These are phyloP conservation scores for Didymodactylos carnosus DNA, from an alignment of 2,888 invertebrate genomes.

Conservation along the genomic window DNA sequence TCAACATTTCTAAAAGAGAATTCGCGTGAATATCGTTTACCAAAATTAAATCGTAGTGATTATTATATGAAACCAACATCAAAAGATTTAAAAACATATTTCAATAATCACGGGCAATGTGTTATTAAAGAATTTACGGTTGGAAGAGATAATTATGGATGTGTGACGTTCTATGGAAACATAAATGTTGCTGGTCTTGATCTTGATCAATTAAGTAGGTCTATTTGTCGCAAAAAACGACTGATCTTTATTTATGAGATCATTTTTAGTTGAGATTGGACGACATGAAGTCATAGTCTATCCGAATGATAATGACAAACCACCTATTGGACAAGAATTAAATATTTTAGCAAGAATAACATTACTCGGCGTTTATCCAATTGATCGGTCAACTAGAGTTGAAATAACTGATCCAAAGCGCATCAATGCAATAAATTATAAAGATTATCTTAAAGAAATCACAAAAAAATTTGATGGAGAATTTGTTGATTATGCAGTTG, in stretches of 20 bases:
- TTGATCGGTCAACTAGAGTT: conserved; percentile 57
- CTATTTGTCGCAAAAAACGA: background rate
- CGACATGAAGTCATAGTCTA: conserved; percentile 85
- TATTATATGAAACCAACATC: conserved; percentile 10
- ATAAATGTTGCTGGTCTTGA: conserved; percentile 6
- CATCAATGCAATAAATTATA: conserved; percentile 61
- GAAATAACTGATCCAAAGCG: conserved; percentile 56
- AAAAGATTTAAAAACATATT: background rate
- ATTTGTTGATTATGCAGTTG: conserved; percentile 78
- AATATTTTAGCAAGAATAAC: conserved; percentile 70
- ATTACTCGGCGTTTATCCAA: conserved; percentile 78
- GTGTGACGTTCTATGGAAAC: conserved; percentile 8
- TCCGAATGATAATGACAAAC: conserved; percentile 69
- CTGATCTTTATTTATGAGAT: too few relatives aligned
- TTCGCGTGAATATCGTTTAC: background rate
- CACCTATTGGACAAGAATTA: conserved; percentile 61
- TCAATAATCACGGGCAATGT: conserved; percentile 3
- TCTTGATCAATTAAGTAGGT: conserved; percentile 5
- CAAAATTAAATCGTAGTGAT: background rate
- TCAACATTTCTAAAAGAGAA: too few relatives aligned
- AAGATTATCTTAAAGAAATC: conserved; percentile 60
- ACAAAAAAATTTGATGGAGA: conserved; percentile 67
- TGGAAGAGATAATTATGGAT: conserved; percentile 7
- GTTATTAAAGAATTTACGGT: conserved; percentile 8
- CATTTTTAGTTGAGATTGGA: conserved; percentile 54